A percentile compares a stretch with the other conserved stretches of the same genome.
These are phyloP conservation scores for Aratinga solstitialis DNA, from an alignment of 2,797 vertebrate genomes.

Conservation along the genomic window DNA sequence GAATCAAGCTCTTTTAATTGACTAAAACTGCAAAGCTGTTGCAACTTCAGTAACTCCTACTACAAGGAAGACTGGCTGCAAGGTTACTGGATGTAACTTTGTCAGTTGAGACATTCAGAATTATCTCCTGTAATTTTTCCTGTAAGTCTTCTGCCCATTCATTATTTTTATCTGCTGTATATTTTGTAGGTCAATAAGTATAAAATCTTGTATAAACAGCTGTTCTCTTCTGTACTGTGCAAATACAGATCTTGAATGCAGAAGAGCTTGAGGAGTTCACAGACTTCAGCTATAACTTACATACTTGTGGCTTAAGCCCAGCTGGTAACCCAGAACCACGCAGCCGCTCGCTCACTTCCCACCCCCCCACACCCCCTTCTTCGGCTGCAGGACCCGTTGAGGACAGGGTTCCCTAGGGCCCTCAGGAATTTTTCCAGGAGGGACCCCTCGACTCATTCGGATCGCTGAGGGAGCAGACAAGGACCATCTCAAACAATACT, in stretches of 20 bases:
- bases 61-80: neutral
- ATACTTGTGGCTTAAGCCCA: too few species aligned
- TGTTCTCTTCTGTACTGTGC: slow-evolving; percentile 30
- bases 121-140: slow-evolving; percentile 48
- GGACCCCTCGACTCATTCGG: too few species aligned
- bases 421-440: too few species aligned
- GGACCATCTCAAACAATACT: too few species aligned
- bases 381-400: too few species aligned
- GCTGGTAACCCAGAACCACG: too few species aligned
- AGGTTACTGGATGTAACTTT: slow-evolving; percentile 15
- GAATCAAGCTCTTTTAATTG: slow-evolving; percentile 57
- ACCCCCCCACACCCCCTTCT: too few species aligned
- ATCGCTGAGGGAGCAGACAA: too few species aligned
- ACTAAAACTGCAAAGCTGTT: slow-evolving; percentile 29
- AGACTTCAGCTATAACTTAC: neutral
- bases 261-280: too few species aligned
- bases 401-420: too few species aligned
- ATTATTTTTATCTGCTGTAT: slow-evolving; percentile 75
- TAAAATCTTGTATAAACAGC: slow-evolving; percentile 75
- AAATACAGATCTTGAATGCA: too few species aligned
- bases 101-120: slow-evolving; percentile 46
- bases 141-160: neutral
- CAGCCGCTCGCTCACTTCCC: too few species aligned
- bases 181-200: slow-evolving; percentile 75
- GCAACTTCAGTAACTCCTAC: neutral